A percentile compares a stretch with the other conserved stretches of the same genome.
Conservation (phyloP, 2,888 invertebrate genomes). For the Oegoconia quadripuncta region DNA sequence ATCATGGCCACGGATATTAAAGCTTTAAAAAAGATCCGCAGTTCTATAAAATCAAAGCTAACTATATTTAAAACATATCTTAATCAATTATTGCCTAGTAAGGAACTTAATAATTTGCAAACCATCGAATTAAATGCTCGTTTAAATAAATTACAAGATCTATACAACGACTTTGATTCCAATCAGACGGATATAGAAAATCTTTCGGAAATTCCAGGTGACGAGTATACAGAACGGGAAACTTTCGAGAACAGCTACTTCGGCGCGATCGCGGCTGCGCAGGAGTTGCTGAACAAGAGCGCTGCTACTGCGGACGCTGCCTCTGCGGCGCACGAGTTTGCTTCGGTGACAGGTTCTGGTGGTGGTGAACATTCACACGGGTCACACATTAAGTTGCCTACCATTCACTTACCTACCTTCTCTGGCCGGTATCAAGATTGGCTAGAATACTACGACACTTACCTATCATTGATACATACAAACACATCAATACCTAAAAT, state of each 20-base stretch:
- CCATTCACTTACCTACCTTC: too few species aligned
- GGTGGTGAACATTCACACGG: constrained; percentile 11
- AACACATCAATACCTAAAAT: constrained; percentile 12
- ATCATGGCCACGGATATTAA: too few species aligned
- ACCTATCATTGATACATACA: constrained; percentile 12
- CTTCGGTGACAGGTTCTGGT: constrained; percentile 14
- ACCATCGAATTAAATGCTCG: constrained; percentile 5
- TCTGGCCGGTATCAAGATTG: constrained; percentile 16
- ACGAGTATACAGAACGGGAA: constrained; percentile 10
- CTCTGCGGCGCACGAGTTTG: constrained; percentile 3
- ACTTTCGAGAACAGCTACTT: constrained; percentile 13
- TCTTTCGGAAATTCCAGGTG: constrained; percentile 12
- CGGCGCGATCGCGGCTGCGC: constrained; percentile 9
- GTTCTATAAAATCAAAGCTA: constrained; percentile 3
- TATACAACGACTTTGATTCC: constrained; percentile 12
- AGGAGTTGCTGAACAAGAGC: constrained; percentile 8
- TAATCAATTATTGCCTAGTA: background rate
- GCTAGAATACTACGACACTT: constrained; percentile 19
- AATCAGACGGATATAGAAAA: constrained; percentile 15
- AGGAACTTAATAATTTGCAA: constrained; percentile 3
- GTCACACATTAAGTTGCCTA: constrained; percentile 10
- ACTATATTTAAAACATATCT: background rate
- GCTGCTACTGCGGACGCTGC: background rate
- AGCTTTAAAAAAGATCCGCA: too few species aligned
- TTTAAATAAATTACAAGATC: constrained; percentile 12